Percentiles rank a stretch among this genome's conserved stretches.
These are phyloP conservation scores for Agrilus planipennis DNA, from an alignment of 1,140 invertebrate genomes.

Conservation along the genomic window DNA sequence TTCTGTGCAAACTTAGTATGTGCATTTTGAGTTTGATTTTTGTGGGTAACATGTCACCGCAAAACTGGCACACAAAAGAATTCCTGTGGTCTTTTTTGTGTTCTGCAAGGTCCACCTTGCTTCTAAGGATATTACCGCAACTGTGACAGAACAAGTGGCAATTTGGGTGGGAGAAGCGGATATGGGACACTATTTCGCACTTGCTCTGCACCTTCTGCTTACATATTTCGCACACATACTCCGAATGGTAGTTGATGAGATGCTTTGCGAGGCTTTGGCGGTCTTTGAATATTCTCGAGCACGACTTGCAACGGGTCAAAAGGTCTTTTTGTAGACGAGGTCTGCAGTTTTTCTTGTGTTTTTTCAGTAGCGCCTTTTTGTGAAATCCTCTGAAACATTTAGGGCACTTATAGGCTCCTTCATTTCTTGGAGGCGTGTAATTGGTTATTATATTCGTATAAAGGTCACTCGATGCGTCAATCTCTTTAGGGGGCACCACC, in stretches of 20 bases:
- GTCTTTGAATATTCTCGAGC: slow-evolving; percentile 45
- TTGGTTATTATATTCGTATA: slow-evolving; percentile 33
- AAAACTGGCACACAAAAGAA: slow-evolving; percentile 46
- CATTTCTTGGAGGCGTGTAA: slow-evolving; percentile 32
- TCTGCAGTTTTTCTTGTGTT: slow-evolving; percentile 44
- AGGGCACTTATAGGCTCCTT: slow-evolving; percentile 38
- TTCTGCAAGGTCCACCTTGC: slow-evolving; percentile 40
- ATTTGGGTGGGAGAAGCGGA: slow-evolving; percentile 42
- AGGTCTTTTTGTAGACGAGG: slow-evolving; percentile 39
- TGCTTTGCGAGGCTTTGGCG: slow-evolving; percentile 43
- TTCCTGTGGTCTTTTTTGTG: slow-evolving; percentile 43
- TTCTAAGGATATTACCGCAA: slow-evolving; percentile 44
- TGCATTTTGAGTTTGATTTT: slow-evolving; percentile 50
- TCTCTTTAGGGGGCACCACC: slow-evolving; percentile 20
- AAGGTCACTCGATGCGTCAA: slow-evolving; percentile 24
- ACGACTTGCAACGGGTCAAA: slow-evolving; percentile 41
- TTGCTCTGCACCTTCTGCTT: slow-evolving; percentile 40
- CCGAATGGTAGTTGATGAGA: slow-evolving; percentile 43
- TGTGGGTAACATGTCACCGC: slow-evolving; percentile 45
- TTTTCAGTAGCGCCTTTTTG: slow-evolving; percentile 39
- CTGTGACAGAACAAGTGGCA: slow-evolving; percentile 40
- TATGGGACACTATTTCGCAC: slow-evolving; percentile 47
- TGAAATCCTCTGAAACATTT: slow-evolving; percentile 44
- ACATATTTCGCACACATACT: slow-evolving; percentile 43
- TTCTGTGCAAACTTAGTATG: slow-evolving; percentile 41